Evolutionary conservation across 2,113 vertebrate genomes (phyloP).

Genomic region (Dasyprocta punctata): DNA sequence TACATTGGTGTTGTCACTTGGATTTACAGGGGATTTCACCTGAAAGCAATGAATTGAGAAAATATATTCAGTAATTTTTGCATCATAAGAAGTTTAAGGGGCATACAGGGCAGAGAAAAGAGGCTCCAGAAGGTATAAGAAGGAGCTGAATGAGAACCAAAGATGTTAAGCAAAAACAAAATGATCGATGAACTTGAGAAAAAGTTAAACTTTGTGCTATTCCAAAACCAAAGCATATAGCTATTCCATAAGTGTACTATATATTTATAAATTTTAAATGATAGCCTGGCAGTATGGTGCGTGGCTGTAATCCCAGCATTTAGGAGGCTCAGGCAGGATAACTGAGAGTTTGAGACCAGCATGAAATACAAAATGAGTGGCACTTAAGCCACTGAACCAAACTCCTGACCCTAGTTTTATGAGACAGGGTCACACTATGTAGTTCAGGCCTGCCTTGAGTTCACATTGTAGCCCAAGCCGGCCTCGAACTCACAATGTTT

Average conservation of each 20-base stretch:
- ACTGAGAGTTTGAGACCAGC: background rate
- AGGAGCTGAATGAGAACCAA: background rate
- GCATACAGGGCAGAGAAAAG: background rate
- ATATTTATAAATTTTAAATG: background rate
- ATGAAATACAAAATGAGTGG: background rate
- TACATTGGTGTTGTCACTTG: background rate
- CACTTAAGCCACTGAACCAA: too few relatives aligned
- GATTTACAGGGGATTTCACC: background rate
- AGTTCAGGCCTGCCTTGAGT: too few relatives aligned
- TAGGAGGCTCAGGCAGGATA: background rate
- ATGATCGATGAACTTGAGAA: background rate
- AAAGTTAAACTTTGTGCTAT: background rate
- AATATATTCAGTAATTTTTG: background rate
- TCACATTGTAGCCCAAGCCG: too few relatives aligned
- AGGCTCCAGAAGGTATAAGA: background rate
- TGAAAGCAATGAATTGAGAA: background rate
- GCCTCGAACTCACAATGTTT: too few relatives aligned
- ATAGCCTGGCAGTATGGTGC: background rate
- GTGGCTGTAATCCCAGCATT: background rate
- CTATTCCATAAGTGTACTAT: background rate
- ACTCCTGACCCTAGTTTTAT: too few relatives aligned
- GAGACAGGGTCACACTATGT: too few relatives aligned
- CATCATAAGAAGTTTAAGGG: background rate
- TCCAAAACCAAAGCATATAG: background rate
- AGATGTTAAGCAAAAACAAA: background rate